Conservation (phyloP, 2,888 invertebrate species). For the Leptopterna dolabrata region DNA sequence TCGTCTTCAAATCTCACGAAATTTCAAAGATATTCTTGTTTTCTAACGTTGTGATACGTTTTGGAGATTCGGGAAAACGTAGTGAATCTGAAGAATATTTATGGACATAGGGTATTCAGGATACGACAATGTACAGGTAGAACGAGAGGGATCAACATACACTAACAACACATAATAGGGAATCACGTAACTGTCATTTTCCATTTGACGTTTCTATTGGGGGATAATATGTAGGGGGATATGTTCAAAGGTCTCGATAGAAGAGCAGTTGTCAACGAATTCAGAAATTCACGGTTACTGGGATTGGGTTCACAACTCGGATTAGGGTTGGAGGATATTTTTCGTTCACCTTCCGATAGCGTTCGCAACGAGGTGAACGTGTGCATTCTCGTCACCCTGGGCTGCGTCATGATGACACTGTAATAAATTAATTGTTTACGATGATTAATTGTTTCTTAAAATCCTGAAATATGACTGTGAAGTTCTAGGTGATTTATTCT, state of each 20-base stretch:
- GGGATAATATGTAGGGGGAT: no score
- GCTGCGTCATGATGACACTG: constrained; percentile 40
- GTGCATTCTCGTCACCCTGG: constrained; percentile 44
- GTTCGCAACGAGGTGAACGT: constrained; percentile 41
- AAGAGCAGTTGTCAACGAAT: no score
- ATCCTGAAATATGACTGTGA: no score
- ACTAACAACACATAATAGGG: neutral
- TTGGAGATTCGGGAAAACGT: no score
- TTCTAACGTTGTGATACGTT: no score
- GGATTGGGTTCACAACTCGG: neutral
- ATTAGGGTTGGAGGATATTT: neutral
- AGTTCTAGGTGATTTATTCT: no score
- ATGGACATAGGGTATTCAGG: no score
- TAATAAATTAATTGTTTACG: neutral
- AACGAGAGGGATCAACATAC: neutral
- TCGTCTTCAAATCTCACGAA: no score
- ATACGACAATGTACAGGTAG: neutral
- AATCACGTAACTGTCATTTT: no score
- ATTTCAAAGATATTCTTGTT: no score
- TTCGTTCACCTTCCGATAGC: constrained; percentile 43
- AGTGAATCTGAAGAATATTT: no score
- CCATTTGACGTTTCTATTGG: neutral
- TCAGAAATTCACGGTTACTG: neutral
- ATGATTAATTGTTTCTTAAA: neutral
- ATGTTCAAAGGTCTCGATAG: neutral